Evolutionary conservation across 2,888 invertebrate genomes (phyloP), one percentile per base, ranked within the genome.

Genomic region (Sicus ferrugineus): DNA sequence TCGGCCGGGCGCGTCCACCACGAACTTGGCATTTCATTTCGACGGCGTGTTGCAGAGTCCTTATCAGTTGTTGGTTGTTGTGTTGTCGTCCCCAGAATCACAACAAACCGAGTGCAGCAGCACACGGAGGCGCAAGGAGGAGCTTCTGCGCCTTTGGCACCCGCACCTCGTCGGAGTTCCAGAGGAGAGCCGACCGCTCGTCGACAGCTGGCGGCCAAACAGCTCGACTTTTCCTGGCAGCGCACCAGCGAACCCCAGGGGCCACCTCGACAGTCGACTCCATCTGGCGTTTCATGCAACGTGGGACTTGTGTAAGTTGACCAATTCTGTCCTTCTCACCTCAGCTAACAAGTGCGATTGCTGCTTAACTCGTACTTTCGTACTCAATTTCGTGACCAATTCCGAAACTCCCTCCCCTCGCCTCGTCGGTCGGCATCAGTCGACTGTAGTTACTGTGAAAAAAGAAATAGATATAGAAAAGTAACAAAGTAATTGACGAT

Each of bases 261-360:
- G 2, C 2, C 42, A 42, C n/a, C n/a, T 61, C 59, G 14, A 14
- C 14, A 19, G 5, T 21, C n/a, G 3, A 42, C n/a, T 42, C 42
- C 14, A 42, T 16, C n/a, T 42, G 16, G 4, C 6, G 31, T 14
- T 52, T 50, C 52, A 34, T 65, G 34, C 54, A 19, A 31, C 31
- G 16, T 50, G 52, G 11, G 52, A 64, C 50, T 64, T 65, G 65
- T 54, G 65, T 52, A 54, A 54, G 52, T 50, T 38, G 42, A 4
- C n/a, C n/a, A n/a, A n/a, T n/a, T n/a, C n/a, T n/a, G n/a, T n/a
- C n/a, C n/a, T n/a, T n/a, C n/a, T n/a, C n/a, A n/a, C n/a, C n/a
- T n/a, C n/a, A n/a, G n/a, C n/a, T n/a, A n/a, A n/a, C n/a, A n/a
- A n/a, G n/a, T n/a, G n/a, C n/a, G n/a, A n/a, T n/a, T n/a, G n/a